These are phyloP conservation scores for Talpa occidentalis DNA, from an alignment of 2,113 vertebrate species.

Conservation along the genomic window DNA sequence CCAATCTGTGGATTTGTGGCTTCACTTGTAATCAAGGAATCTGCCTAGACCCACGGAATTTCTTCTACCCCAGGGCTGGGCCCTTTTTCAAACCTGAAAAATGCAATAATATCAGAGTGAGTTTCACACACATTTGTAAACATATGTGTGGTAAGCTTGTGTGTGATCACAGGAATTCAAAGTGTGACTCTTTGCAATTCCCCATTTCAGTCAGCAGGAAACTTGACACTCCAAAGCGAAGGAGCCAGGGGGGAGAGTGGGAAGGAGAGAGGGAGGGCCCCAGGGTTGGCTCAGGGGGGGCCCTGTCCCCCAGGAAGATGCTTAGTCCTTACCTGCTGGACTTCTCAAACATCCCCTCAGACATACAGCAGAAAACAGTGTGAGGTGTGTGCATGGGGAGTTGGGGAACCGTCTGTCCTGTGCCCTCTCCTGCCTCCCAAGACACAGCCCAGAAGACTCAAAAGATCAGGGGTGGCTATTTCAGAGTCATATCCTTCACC, in stretches of 20 bases:
- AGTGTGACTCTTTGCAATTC: neutral
- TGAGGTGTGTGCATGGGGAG: neutral
- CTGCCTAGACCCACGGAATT: conserved; percentile 50
- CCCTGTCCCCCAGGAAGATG: neutral
- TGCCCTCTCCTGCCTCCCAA: neutral
- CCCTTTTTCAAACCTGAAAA: conserved; percentile 34
- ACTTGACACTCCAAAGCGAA: neutral
- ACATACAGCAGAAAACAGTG: neutral
- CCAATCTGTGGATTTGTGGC: conserved; percentile 39
- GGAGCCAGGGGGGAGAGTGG: neutral
- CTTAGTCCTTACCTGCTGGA: neutral
- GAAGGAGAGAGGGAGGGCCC: neutral
- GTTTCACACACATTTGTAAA: neutral
- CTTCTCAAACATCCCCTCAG: neutral
- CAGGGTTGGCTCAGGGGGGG: neutral
- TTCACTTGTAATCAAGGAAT: conserved; percentile 44
- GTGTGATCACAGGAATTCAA: conserved; percentile 4
- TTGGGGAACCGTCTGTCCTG: neutral
- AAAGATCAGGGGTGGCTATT: neutral
- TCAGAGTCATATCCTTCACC: neutral
- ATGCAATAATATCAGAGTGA: neutral
- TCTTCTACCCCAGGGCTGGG: neutral
- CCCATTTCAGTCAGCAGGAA: neutral
- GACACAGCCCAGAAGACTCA: neutral
- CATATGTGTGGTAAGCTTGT: neutral